These are phyloP conservation scores for Philopotamus ludificatus DNA, from an alignment of 1,140 invertebrate species.

Conservation along the genomic window DNA sequence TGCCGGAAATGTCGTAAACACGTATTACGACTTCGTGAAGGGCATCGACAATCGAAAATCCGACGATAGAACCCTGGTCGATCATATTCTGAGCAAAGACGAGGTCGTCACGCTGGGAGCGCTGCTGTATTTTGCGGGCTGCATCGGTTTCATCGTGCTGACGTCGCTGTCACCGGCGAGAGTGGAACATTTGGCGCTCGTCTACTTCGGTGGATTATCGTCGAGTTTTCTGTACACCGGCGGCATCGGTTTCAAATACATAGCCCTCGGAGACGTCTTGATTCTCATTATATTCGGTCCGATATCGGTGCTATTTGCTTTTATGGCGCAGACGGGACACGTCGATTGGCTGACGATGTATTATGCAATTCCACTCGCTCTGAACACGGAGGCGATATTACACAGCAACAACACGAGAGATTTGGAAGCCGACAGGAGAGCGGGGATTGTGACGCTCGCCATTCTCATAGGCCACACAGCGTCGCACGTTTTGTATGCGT, in stretches of 20 bases:
- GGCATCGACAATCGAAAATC: constrained; percentile 90
- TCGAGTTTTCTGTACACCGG: constrained; percentile 92
- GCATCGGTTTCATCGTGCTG: constrained; percentile 82
- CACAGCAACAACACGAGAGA: constrained; percentile 94
- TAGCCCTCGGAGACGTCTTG: constrained; percentile 86
- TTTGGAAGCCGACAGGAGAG: constrained; percentile 78
- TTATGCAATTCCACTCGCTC: constrained; percentile 88
- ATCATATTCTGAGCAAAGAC: constrained; percentile 81
- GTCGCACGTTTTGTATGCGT: constrained; percentile 87
- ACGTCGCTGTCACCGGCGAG: constrained; percentile 80
- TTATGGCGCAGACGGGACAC: constrained; percentile 85
- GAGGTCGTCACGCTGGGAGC: constrained; percentile 86
- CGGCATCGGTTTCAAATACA: constrained; percentile 92
- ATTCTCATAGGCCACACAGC: constrained; percentile 89
- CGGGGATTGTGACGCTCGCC: constrained; percentile 88
- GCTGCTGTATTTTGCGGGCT: constrained; percentile 83
- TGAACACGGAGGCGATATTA: constrained; percentile 93
- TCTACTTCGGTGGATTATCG: constrained; percentile 94
- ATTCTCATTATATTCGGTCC: constrained; percentile 93
- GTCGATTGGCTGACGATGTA: constrained; percentile 84
- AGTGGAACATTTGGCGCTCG: constrained; percentile 90
- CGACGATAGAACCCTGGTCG: constrained; percentile 90
- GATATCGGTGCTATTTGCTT: constrained; percentile 91
- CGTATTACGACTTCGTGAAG: constrained; percentile 91
- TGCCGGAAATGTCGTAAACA: constrained; percentile 96